Base-by-base conservation (phyloP, 2,888 invertebrate genomes). In the Rhagonycha lutea region DNA sequence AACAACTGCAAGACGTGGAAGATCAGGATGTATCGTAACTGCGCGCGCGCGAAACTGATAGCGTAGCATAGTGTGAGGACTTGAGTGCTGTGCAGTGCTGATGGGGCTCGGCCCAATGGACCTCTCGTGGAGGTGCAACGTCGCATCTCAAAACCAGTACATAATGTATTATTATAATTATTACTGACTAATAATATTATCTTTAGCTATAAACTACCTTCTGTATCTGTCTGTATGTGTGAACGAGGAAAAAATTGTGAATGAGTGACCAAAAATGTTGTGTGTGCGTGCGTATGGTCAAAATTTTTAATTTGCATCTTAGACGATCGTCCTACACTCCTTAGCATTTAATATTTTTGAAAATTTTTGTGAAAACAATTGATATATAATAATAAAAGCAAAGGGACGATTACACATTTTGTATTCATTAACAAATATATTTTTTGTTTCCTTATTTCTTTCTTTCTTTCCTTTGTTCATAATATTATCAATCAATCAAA, bases 21-120 rank as follows among this genome's bases (percentile, higher is more conserved):
- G 96, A 96, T 89, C 96, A 97, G 90, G 97, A 97, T 90, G 96
- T 96, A 90, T 96, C 96, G 94, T 96, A 96, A 96, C 86, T 85
- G 83, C 82, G 61, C 32, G 70, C 74, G 26, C 47, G 47, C 12
- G 69, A 23, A 26, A 18, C 60, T 47, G 73, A 73, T 73, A 70
- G 63, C 73, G 28, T 74, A 74, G 74, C 68, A 65, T 74, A 74
- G 74, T 73, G 69, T 28, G 72, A 77, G 74, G 74, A 77, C 77
- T 77, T 69, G 74, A 74, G 77, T 77, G 77, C 74, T 71, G 77
- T 77, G 77, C 77, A 77, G 77, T 77, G 77, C 77, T 74, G 77
- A 73, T 74, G 47, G 77, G 77, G 77, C 77, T 74, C 69, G 14
- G 77, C 77, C 77, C 77, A 77, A 47, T 61, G 72, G 72, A 77